A percentile compares a stretch with the other conserved stretches of the same genome.
Conservation (phyloP, 2,113 vertebrate genomes). For the Pachycephala philippinensis region DNA sequence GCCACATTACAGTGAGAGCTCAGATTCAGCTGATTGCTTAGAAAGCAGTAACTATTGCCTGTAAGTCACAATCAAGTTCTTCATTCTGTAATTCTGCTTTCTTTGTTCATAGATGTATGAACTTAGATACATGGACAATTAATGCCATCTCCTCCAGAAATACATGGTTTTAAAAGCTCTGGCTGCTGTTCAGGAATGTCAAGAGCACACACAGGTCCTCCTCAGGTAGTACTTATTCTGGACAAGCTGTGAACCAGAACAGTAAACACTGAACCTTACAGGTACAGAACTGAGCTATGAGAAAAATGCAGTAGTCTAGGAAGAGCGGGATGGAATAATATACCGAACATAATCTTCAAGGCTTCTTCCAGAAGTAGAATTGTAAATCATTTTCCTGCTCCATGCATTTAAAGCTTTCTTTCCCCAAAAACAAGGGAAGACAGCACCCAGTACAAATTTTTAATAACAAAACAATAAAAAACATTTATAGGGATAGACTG, state of each 20-base stretch:
- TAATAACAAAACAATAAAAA: neutral
- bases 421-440: fast-evolving
- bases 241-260: neutral
- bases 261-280: neutral
- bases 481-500: neutral
- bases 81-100: neutral
- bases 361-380: neutral
- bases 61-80: neutral
- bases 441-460: neutral
- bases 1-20: neutral
- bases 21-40: neutral
- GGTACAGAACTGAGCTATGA: neutral
- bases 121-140: neutral
- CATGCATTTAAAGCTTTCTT: neutral
- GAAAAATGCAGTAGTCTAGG: neutral
- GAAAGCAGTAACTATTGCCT: neutral
- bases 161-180: neutral
- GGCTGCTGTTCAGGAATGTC: neutral
- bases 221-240: neutral
- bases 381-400: neutral
- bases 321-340: neutral
- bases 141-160: neutral
- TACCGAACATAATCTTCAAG: neutral
- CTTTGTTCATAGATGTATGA: neutral
- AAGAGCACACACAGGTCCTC: neutral